Base-by-base conservation (phyloP, 2,888 invertebrate genomes). In the Adela reaumurella region DNA sequence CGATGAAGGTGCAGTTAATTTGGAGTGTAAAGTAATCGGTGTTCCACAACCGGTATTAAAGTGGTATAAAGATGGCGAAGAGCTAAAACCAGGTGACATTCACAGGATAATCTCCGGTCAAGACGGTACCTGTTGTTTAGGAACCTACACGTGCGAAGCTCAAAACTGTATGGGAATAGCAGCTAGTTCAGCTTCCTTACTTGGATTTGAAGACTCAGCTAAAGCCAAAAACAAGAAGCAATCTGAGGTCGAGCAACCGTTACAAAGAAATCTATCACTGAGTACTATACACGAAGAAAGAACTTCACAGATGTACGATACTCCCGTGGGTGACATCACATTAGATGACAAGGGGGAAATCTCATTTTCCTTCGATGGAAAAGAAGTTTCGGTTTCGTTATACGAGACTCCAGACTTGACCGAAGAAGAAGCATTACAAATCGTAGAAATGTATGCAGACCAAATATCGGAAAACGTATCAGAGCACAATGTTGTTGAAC, bases 371-470 rank as follows among this genome's bases (percentile, higher is more conserved):
- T 93, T 94, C 56, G 94, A 94, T 59, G 94, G 94, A 2, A 92
- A 92, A 71, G 94, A 94, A 73, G 92, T 94, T 0, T 93, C 93
- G 0, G 92, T 94, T 0, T 94, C 94, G 3, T 70, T 94, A 2
- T 94, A 94, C 61, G 94, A 94, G 74, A 94, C 94, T 1, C 94
- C 94, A 0, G 94, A 94, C 70, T 77, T 94, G 46, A 94, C 94
- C 0, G 93, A 94, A 68, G 92, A 94, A 67, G 94, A 94, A 74
- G 94, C 94, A 0, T 77, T 93, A 28, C 90, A 94, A 72, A 92
- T 94, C 58, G 89, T 94, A 0, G 94, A 94, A 81, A 94, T 94
- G 92, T 94, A 94, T 62, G 94, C 94, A 0, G 93, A 94, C 64
- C 93, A 94, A 68, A 80, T 94, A 50, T 94, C 94, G 1, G 94